Evolutionary conservation across 2,113 vertebrate species (phyloP).

Genomic region (Anhinga rufa): DNA sequence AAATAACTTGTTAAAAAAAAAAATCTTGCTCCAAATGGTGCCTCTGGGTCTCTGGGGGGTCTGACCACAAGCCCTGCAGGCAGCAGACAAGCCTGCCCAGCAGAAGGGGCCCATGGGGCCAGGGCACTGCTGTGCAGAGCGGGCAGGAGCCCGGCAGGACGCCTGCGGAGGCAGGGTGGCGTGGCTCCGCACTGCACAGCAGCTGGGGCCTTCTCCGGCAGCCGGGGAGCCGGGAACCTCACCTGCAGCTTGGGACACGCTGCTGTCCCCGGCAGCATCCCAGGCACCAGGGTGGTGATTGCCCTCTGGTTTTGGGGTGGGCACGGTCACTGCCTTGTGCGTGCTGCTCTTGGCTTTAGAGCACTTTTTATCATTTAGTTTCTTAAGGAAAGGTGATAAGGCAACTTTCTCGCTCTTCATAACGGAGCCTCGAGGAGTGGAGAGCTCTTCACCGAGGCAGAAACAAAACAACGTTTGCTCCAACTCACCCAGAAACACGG

Average conservation of each 20-base stretch:
- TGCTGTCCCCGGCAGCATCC: neutral
- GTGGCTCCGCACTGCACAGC: neutral
- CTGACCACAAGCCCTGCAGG: neutral
- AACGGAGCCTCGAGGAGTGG: neutral
- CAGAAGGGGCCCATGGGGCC: neutral
- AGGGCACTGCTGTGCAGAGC: accelerated
- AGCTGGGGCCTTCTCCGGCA: too few species aligned
- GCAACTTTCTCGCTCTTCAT: neutral
- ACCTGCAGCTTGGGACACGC: neutral
- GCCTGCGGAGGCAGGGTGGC: neutral
- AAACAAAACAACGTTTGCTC: accelerated
- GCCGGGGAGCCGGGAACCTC: neutral
- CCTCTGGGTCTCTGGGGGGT: neutral
- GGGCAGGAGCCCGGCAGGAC: neutral
- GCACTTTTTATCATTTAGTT: neutral
- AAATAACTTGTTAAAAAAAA: too few species aligned
- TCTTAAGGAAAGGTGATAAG: neutral
- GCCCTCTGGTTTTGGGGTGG: neutral
- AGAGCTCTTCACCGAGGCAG: neutral
- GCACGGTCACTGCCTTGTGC: neutral
- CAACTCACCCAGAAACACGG: accelerated
- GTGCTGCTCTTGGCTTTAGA: neutral
- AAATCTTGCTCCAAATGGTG: accelerated
- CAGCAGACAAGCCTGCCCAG: neutral
- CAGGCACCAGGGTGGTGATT: accelerated